A percentile compares a stretch with the other conserved stretches of the same genome.
Conservation (phyloP, 2,113 vertebrate genomes). For the Crotalus helleri region DNA sequence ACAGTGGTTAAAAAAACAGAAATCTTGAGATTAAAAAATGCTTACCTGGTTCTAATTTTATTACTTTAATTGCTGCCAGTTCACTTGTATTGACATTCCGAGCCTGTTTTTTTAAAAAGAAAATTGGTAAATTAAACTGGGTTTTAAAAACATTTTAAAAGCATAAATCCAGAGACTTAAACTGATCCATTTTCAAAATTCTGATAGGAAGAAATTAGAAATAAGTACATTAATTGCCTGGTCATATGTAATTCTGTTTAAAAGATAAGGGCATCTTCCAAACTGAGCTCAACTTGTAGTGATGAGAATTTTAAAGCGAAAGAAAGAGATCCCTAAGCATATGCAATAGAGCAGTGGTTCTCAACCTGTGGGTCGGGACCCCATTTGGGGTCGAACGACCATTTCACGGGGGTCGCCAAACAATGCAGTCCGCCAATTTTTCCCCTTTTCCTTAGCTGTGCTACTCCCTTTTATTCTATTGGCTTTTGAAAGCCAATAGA, state of each 20-base stretch:
- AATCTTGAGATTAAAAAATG: not conserved
- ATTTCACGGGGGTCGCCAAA: no score
- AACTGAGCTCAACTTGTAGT: not conserved
- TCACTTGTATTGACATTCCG: constrained; percentile 90
- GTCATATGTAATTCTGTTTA: not conserved
- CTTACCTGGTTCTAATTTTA: constrained; percentile 97
- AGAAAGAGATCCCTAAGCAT: not conserved
- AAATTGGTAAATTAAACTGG: not conserved
- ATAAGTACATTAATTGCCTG: not conserved
- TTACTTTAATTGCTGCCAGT: constrained; percentile 97
- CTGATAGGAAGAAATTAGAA: not conserved
- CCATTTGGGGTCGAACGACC: no score
- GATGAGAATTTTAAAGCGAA: not conserved
- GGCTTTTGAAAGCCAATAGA: no score
- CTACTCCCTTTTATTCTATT: no score
- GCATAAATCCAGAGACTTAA: not conserved
- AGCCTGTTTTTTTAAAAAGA: constrained; percentile 71
- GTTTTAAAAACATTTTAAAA: not conserved
- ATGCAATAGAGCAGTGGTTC: not conserved
- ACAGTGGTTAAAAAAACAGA: constrained; percentile 10
- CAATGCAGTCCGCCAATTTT: no score
- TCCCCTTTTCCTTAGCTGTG: no score
- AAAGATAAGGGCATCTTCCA: not conserved
- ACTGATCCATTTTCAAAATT: not conserved
- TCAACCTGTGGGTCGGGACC: no score